A percentile compares a stretch with the other conserved stretches of the same genome.
phyloP scores from a whole-genome alignment of 2,888 invertebrate species.

The Leptopterna dolabrata region DNA sequence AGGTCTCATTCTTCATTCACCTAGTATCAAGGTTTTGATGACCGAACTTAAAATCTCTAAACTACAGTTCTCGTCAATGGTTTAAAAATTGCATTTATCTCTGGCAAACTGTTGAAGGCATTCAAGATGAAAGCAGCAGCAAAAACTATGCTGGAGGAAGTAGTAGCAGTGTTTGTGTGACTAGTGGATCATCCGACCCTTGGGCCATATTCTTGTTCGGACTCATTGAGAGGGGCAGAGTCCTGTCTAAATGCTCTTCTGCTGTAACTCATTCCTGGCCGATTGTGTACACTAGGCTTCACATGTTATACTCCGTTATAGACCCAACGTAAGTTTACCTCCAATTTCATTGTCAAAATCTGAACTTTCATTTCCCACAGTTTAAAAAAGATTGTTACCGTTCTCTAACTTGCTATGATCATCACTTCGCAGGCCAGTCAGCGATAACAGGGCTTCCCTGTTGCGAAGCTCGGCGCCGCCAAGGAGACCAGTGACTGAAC shows the following conservation, averaged over 20 bases:
- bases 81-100: too few relatives aligned
- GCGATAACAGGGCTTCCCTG: constrained; percentile 95
- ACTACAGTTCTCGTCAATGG: background rate
- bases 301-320: constrained; percentile 90
- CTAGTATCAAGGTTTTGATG: too few relatives aligned
- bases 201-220: constrained; percentile 93
- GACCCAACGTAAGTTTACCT: constrained; percentile 85
- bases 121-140: constrained; percentile 69
- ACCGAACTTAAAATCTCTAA: too few relatives aligned
- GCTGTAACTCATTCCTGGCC: constrained; percentile 96
- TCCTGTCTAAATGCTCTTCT: constrained; percentile 85
- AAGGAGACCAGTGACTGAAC: constrained; percentile 90
- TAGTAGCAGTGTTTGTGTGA: constrained; percentile 65
- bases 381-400: too few relatives aligned
- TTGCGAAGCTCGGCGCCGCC: constrained; percentile 88
- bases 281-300: constrained; percentile 89
- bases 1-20: background rate
- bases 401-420: too few relatives aligned
- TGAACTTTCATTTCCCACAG: too few relatives aligned
- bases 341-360: too few relatives aligned
- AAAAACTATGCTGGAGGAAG: constrained; percentile 69
- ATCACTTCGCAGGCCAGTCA: constrained; percentile 80
- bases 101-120: too few relatives aligned
- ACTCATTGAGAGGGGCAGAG: constrained; percentile 85
- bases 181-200: constrained; percentile 76